A percentile compares a stretch with the other conserved stretches of the same genome.
Conservation (phyloP, 2,888 invertebrate species). For the Aspidapion aeneum region DNA sequence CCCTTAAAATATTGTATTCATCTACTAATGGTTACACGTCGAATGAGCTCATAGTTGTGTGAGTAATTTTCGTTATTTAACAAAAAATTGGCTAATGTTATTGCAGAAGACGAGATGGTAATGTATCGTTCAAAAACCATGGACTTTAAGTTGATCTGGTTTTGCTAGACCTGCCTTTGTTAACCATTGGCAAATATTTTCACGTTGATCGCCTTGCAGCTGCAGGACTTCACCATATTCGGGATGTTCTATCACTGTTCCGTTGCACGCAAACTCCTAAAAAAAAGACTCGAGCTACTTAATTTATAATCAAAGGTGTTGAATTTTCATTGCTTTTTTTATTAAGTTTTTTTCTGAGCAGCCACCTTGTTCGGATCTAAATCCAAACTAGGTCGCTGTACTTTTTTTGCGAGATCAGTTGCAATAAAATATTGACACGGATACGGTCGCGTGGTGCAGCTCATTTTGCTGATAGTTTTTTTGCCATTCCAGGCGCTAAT, state of each 20-base stretch:
- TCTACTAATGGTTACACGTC: neutral
- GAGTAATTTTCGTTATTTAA: conserved; percentile 27
- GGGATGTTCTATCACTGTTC: conserved; percentile 99
- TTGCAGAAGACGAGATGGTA: conserved; percentile 9
- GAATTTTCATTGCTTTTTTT: too few species aligned
- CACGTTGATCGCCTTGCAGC: conserved; percentile 99
- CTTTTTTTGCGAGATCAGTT: too few species aligned
- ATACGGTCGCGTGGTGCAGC: too few species aligned
- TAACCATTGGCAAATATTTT: conserved; percentile 99
- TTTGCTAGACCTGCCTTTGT: conserved; percentile 97
- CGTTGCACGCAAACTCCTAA: conserved; percentile 99
- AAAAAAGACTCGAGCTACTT: too few species aligned
- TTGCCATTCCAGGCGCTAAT: too few species aligned
- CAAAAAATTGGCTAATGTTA: conserved; percentile 21
- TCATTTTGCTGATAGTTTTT: too few species aligned
- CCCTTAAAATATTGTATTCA: conserved; percentile 37
- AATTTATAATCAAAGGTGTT: too few species aligned
- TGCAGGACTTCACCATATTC: conserved; percentile 99
- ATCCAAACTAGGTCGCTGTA: too few species aligned
- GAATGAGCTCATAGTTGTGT: conserved; percentile 28
- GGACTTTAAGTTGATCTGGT: conserved; percentile 98
- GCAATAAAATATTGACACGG: too few species aligned
- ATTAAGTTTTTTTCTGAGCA: too few species aligned
- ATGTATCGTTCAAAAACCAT: conserved; percentile 74
- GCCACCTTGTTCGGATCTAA: too few species aligned